Conservation (phyloP, 2,113 vertebrate species). For the Zapornia atra region DNA sequence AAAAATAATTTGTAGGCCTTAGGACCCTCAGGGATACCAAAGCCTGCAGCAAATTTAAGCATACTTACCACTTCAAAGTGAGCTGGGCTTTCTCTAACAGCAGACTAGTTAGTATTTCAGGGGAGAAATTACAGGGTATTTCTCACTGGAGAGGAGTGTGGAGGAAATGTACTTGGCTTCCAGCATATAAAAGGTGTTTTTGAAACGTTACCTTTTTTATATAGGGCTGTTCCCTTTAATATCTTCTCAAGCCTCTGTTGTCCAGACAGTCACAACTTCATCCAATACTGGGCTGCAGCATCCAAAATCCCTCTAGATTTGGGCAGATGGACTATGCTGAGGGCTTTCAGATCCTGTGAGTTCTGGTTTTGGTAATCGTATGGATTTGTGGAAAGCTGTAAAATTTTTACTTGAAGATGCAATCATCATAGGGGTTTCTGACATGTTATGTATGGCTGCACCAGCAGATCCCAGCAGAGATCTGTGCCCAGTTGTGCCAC, state of each 20-base stretch:
- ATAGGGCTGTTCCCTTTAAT: not conserved
- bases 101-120: not conserved
- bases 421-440: not conserved
- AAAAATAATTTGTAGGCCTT: conserved; percentile 35
- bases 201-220: not conserved
- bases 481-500: not conserved
- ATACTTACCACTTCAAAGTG: conserved; percentile 50
- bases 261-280: not conserved
- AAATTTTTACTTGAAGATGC: not conserved
- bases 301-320: not conserved
- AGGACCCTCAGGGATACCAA: not conserved
- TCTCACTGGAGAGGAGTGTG: not conserved
- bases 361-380: not conserved
- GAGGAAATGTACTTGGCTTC: not conserved
- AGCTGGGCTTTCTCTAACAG: conserved; percentile 1
- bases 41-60: conserved; percentile 34
- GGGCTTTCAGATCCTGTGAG: not conserved
- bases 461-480: not conserved
- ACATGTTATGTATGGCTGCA: not conserved
- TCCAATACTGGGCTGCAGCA: not conserved
- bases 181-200: not conserved
- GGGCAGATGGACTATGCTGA: not conserved
- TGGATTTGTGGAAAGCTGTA: not conserved
- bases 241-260: not conserved
- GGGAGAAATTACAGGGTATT: not conserved